Base-by-base conservation (phyloP, 2,113 vertebrate genomes). In the Hucho hucho region DNA sequence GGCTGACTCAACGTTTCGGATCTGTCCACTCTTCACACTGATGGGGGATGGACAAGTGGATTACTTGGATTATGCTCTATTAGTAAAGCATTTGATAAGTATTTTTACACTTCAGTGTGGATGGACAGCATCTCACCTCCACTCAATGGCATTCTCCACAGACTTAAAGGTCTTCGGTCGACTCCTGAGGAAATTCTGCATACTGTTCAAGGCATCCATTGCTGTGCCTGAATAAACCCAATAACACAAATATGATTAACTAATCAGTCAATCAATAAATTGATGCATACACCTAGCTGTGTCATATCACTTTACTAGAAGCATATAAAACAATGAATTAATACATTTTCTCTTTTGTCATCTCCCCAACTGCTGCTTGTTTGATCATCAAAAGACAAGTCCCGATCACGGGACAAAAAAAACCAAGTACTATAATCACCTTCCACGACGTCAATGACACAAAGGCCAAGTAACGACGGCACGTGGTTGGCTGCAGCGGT, bases 161-260 rank as follows among this genome's bases (percentile, higher is more conserved):
- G 97, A 99, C 88, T 95, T 98, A 90, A 99, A 99, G 0, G 96
- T 96, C 92, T 99, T 99, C 78, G 97, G 98, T 72, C 97, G 96
- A 91, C 97, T 95, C 82, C 97, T 94, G 66, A 99, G 93, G 91
- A 99, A 99, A 89, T 98, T 99, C 92, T 99, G 98, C 98, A 99
- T 99, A 89, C 98, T 99, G 90, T 98, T 99, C 82, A 99, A 89
- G 3, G 97, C 97, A 84, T 99, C 98, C 98, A 99, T 98, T 73
- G 98, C 98, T 64, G 98, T 99, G 9, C 98, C 98, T 99, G 77
- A 68, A 87, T 22, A 5, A 64, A 72, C 63, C 63, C 63, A 68
- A 56, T 3, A 20, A 69, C 29, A 16, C 22, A 1, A 76, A 4
- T 68, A 58, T 25, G 22, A 61, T 61, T 6, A 61, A 22, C 58